A percentile compares a stretch with the other conserved stretches of the same genome.
Conservation (phyloP, 2,113 vertebrate species). For the Carassius auratus region DNA sequence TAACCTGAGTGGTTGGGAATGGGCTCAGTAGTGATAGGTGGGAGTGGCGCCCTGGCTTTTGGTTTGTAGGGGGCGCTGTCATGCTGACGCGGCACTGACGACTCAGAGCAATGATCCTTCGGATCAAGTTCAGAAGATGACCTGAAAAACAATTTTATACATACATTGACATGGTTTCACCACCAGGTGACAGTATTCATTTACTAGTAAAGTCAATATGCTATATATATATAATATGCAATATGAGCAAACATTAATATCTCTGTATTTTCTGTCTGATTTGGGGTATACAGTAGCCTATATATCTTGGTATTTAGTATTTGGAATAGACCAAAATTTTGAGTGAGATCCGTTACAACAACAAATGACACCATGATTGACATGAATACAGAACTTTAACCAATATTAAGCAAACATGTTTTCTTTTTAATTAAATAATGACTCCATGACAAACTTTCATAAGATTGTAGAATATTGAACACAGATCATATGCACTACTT, state of each 20-base stretch:
- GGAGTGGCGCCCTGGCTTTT: slow-evolving; percentile 80
- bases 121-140: slow-evolving; percentile 93
- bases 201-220: neutral
- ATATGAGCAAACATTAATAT: too few species aligned
- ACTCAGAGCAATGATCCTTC: slow-evolving; percentile 85
- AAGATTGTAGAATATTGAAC: neutral
- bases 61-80: slow-evolving; percentile 79
- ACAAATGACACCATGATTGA: neutral
- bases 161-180: slow-evolving; percentile 26
- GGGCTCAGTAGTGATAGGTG: slow-evolving; percentile 83
- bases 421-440: neutral
- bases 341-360: neutral
- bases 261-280: too few species aligned
- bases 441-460: neutral
- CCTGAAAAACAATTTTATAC: slow-evolving; percentile 66
- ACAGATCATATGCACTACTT: neutral
- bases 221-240: neutral
- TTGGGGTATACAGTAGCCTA: too few species aligned
- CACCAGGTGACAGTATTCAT: slow-evolving; percentile 50
- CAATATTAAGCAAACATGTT: neutral
- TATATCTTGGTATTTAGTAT: too few species aligned
- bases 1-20: slow-evolving; percentile 93
- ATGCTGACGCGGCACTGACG: slow-evolving; percentile 79
- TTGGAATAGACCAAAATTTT: too few species aligned
- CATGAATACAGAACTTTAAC: neutral